Base-by-base conservation (phyloP, 1,140 invertebrate species). In the Heliconius himera region DNA sequence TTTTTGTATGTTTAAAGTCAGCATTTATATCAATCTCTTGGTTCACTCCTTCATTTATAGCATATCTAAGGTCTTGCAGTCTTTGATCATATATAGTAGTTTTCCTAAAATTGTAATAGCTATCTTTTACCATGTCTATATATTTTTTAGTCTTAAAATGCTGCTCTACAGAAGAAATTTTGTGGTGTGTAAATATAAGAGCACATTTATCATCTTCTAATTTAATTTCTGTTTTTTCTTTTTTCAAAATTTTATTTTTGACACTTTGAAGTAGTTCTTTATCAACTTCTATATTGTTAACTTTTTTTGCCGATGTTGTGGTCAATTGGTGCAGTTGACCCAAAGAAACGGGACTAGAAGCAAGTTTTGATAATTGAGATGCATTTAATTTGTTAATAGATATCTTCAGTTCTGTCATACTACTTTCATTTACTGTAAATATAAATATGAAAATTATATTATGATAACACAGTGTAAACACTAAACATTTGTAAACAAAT, bases 361-460 rank as follows among this genome's bases (percentile, higher is more conserved):
- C 95, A 26, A 97, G 90, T 75, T 96, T 94, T 33, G 96, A 96
- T 26, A 97, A 86, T 88, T 97, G 96, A 76, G 94, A 90, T 1
- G 96, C 95, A 87, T 95, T 96, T 18, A 97, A 88, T 82, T 96
- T 96, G 81, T 95, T 96, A 4, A 97, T 95, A 11, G 95, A 92
- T 22, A 96, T 96, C 88, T 96, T 96, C 54, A 94, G 95, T 88
- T 96, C 96, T 73, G 88, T 96, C 84, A 95, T 95, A 8, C 90
- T 93, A 22, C 93, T 89, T 49, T 96, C 92, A 49, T 95, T 96
- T 60, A 97, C 97, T 97, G 87, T 74, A 93, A 91, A 81, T 54
- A 80, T 80, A 78, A 77, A 76, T 73, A 77, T 80, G 76, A 78
- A 76, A 73, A 79, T 74, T 38, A 36, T 74, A 72, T 70, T 49